Conservation (phyloP, 2,888 invertebrate genomes). For the Apodemia mormo region DNA sequence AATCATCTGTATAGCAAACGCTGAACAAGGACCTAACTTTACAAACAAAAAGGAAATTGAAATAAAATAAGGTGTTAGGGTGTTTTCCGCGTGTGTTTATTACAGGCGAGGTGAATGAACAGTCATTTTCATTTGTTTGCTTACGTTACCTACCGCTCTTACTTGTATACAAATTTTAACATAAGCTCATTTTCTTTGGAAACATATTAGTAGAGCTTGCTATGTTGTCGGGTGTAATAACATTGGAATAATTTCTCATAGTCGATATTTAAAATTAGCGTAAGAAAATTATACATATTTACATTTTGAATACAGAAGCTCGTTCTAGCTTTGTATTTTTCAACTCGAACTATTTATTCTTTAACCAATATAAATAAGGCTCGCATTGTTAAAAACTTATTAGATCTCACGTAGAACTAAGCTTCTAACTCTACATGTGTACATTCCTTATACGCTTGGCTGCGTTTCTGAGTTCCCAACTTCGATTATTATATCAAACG, state of each 20-base stretch:
- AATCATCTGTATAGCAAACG: neutral
- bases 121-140: conserved; percentile 51
- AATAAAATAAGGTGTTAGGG: conserved; percentile 57
- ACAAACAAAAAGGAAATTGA: conserved; percentile 52
- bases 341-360: too few species aligned
- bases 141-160: conserved; percentile 48
- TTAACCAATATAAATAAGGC: too few species aligned
- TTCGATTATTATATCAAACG: too few species aligned
- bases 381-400: too few species aligned
- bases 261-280: neutral
- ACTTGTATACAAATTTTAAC: conserved; percentile 53
- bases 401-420: too few species aligned
- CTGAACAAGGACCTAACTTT: neutral
- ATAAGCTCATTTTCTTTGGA: conserved; percentile 50
- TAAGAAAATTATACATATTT: too few species aligned
- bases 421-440: too few species aligned
- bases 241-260: conserved; percentile 30
- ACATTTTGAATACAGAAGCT: too few species aligned
- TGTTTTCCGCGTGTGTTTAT: conserved; percentile 52
- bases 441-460: too few species aligned
- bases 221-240: conserved; percentile 41
- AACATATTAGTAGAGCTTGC: conserved; percentile 45
- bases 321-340: neutral
- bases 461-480: too few species aligned
- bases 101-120: conserved; percentile 52